Base-by-base conservation (phyloP, 2,113 vertebrate genomes). In the Antigone vipio region DNA sequence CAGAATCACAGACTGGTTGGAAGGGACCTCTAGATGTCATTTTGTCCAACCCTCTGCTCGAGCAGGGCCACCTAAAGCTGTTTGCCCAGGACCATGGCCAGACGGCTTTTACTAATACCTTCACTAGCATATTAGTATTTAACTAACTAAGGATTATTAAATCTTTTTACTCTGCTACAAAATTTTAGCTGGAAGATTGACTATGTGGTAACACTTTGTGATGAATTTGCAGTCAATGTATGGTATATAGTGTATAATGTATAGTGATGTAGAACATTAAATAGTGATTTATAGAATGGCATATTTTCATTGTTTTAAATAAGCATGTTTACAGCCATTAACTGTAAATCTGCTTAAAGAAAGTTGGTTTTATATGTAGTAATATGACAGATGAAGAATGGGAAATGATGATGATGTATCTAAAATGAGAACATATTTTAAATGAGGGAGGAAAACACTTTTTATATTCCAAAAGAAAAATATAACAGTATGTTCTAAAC, bases 31-130 rank as follows among this genome's bases (percentile, higher is more conserved):
- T 22, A 27, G 64, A 38, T 2, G 5, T 66, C 44, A 21, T n/a
- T 47, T 66, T 30, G n/a, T 59, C 34, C 50, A 42, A 5, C 3
- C 2, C 17, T 4, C 27, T 60, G 19, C 35, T 72, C 0, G 0
- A 64, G 56, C 24, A 69, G 38, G 62, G 30, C 23, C 19, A 30
- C 19, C 29, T 47, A 53, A 34, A 79, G 34, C 73, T 63, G 12
- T 73, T 75, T 69, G 49, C 15, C 55, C 50, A 26, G 40, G 22
- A 29, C 30, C 20, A 19, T 34, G 22, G 52, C 52, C 63, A 77
- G 10, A n/a, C 2, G 0, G 40, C 30, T 72, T 77, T 53, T 42
- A 29, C 63, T 42, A 0, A 14, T 42, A 12, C 16, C 30, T 75
- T 80, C 58, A 35, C 18, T 69, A 69, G 35, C 26, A 9, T 24